Percentiles rank a stretch among this genome's conserved stretches.
phyloP scores from a whole-genome alignment of 2,888 invertebrate genomes.

The Amiota minor region DNA sequence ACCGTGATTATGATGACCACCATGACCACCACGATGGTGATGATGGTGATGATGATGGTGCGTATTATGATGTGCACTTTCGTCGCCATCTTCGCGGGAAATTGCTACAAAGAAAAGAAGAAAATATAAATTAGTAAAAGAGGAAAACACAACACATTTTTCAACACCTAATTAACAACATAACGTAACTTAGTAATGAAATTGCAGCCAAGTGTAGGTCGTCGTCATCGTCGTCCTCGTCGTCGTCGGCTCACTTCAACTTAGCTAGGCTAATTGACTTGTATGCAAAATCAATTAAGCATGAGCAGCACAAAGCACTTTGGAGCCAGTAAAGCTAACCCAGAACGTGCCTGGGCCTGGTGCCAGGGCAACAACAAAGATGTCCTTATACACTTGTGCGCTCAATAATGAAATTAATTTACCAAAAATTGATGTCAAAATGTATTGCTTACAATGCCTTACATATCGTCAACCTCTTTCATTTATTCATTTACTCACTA shows the following conservation, averaged over 20 bases:
- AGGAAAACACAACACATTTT: constrained; percentile 35
- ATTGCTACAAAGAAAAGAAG: constrained; percentile 81
- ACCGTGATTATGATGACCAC: constrained; percentile 75
- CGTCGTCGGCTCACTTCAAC: not conserved
- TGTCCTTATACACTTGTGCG: not conserved
- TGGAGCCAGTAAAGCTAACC: constrained; percentile 1
- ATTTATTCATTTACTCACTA: too few species aligned
- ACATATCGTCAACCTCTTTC: too few species aligned
- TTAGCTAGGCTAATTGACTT: constrained; percentile 40
- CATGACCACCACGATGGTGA: constrained; percentile 76
- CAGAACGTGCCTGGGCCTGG: constrained; percentile 17
- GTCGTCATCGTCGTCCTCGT: not conserved
- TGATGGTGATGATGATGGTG: constrained; percentile 76
- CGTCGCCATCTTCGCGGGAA: constrained; percentile 92
- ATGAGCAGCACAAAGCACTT: constrained; percentile 7
- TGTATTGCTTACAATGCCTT: constrained; percentile 5
- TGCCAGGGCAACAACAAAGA: not conserved
- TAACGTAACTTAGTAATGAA: not conserved
- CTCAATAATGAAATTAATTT: constrained; percentile 25
- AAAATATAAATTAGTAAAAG: constrained; percentile 35
- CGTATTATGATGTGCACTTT: constrained; percentile 68
- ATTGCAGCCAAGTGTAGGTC: not conserved
- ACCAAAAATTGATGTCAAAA: constrained; percentile 27
- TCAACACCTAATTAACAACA: not conserved
- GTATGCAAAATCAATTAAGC: constrained; percentile 45